These are phyloP conservation scores for Agonopterix arenella DNA, from an alignment of 2,888 invertebrate genomes.

Conservation along the genomic window DNA sequence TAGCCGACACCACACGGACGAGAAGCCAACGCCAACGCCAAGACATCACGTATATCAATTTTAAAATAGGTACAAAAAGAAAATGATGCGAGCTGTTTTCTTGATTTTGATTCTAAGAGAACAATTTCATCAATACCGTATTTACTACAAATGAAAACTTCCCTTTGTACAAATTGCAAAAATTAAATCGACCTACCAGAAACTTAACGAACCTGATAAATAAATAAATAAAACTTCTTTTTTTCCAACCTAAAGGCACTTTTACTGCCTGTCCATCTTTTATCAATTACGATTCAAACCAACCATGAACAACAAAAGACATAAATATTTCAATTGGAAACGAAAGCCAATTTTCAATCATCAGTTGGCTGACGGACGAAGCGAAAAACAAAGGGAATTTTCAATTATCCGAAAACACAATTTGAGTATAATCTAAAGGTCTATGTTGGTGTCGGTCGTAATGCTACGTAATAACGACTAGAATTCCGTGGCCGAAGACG, in stretches of 20 bases:
- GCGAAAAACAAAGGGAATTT: slow-evolving; percentile 26
- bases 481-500: too few relatives aligned
- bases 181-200: neutral
- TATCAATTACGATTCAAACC: slow-evolving; percentile 3
- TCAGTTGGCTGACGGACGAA: slow-evolving; percentile 12
- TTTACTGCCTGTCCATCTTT: neutral
- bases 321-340: slow-evolving; percentile 5
- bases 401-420: slow-evolving; percentile 23
- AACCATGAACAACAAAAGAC: slow-evolving; percentile 8
- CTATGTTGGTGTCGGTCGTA: slow-evolving; percentile 4
- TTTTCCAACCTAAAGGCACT: too few relatives aligned
- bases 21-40: too few relatives aligned
- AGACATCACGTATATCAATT: too few relatives aligned
- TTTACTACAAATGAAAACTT: neutral
- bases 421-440: slow-evolving; percentile 16
- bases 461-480: slow-evolving; percentile 13
- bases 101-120: too few relatives aligned
- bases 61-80: too few relatives aligned
- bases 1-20: too few relatives aligned
- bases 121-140: neutral
- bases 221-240: too few relatives aligned
- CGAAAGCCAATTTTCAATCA: slow-evolving; percentile 5
- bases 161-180: neutral
- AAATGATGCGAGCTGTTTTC: too few relatives aligned
- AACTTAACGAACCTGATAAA: too few relatives aligned